Conservation (phyloP, 2,113 vertebrate genomes). For the Oncorhynchus gorbuscha region DNA sequence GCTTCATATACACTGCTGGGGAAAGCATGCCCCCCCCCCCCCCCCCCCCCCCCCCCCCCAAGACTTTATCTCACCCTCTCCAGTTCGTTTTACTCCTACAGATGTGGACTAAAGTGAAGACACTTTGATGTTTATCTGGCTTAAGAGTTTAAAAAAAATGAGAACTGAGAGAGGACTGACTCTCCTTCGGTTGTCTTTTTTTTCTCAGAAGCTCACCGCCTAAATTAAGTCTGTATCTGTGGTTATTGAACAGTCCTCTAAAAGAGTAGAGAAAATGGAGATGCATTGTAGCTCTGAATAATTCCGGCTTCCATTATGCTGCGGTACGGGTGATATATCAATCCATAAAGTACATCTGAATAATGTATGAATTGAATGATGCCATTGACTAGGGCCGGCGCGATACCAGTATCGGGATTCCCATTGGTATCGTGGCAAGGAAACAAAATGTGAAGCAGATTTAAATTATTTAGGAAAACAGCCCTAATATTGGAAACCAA, state of each 20-base stretch:
- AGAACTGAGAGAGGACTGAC: conserved; percentile 54
- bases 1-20: conserved; percentile 50
- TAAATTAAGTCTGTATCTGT: conserved; percentile 38
- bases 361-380: background rate
- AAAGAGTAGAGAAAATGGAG: conserved; percentile 15
- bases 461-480: too few relatives aligned
- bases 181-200: too few relatives aligned
- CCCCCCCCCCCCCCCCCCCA: conserved; percentile 30
- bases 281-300: background rate
- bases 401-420: too few relatives aligned
- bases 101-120: conserved; percentile 51
- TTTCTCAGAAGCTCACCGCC: background rate
- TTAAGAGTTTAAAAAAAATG: conserved; percentile 64
- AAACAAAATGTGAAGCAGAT: too few relatives aligned
- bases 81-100: conserved; percentile 49
- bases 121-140: conserved; percentile 67
- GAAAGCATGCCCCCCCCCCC: conserved; percentile 41
- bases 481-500: too few relatives aligned
- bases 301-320: conserved; percentile 7
- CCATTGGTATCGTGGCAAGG: too few relatives aligned
- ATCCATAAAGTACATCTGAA: too few relatives aligned
- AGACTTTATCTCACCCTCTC: conserved; percentile 33
- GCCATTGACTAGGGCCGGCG: background rate
- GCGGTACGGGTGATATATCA: background rate
- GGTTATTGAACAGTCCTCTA: conserved; percentile 15